Percentiles rank a stretch among this genome's conserved stretches.
Evolutionary conservation across 2,888 invertebrate genomes (phyloP).

Genomic region (Philonicus albiceps): DNA sequence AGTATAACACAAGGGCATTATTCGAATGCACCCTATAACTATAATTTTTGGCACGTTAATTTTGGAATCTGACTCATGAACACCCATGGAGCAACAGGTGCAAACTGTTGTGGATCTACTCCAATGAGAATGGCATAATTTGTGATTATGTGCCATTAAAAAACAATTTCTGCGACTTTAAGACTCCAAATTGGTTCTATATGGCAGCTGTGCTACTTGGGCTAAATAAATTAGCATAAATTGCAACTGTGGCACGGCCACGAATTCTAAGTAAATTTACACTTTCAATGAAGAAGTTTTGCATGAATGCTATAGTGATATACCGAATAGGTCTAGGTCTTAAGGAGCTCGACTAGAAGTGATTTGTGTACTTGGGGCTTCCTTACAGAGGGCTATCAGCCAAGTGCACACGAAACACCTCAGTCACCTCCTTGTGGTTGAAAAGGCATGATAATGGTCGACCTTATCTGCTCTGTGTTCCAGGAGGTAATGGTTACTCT

Average conservation of each 20-base stretch:
- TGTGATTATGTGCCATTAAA: conserved; percentile 21
- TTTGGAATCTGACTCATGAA: neutral
- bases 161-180: conserved; percentile 16
- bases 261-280: conserved; percentile 10
- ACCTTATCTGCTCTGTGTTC: conserved; percentile 29
- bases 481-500: conserved; percentile 32
- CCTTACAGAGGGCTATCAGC: conserved; percentile 21
- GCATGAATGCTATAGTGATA: conserved; percentile 12
- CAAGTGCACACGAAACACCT: conserved; percentile 17
- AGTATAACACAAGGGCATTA: neutral
- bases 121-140: neutral
- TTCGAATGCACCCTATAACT: neutral
- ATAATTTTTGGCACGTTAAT: neutral
- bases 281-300: conserved; percentile 18
- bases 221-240: conserved; percentile 24
- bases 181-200: neutral
- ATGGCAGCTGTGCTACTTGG: neutral
- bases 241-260: neutral
- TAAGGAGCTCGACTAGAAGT: neutral
- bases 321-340: conserved; percentile 20
- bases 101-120: neutral
- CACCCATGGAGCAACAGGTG: neutral
- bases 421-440: neutral
- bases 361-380: conserved; percentile 36
- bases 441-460: conserved; percentile 29